Conservation (phyloP, 2,113 vertebrate genomes). For the Micromys minutus region DNA sequence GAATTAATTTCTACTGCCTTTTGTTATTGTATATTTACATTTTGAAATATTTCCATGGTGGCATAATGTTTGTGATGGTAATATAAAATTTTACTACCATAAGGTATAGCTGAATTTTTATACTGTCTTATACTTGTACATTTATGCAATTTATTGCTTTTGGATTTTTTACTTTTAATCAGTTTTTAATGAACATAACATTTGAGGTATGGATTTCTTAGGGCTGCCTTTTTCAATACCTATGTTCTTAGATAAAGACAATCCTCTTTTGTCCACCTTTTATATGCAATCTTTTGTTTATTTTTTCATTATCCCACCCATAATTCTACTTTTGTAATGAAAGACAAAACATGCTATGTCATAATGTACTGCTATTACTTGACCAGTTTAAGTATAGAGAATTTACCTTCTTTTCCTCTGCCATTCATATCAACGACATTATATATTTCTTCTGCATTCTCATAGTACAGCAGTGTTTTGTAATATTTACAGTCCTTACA, state of each 20-base stretch:
- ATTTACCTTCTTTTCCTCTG: background rate
- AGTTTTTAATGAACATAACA: background rate
- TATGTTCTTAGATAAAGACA: background rate
- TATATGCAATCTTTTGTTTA: background rate
- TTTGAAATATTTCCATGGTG: background rate
- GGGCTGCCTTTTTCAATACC: background rate
- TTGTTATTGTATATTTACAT: background rate
- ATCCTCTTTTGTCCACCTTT: background rate
- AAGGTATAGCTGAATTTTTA: background rate
- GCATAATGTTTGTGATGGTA: background rate
- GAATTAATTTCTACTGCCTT: background rate
- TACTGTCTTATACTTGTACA: background rate
- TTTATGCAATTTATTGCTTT: background rate
- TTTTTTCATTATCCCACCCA: background rate
- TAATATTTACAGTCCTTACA: background rate
- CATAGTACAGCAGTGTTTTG: background rate
- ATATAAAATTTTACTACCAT: background rate
- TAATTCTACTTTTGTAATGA: background rate
- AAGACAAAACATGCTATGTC: background rate
- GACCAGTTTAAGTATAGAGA: background rate
- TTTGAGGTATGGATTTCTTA: background rate
- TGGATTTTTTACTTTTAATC: background rate
- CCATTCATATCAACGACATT: background rate
- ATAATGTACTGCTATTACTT: background rate
- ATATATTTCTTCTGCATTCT: background rate